Evolutionary conservation across 2,797 vertebrate species (phyloP).

Genomic region (Carapus acus): DNA sequence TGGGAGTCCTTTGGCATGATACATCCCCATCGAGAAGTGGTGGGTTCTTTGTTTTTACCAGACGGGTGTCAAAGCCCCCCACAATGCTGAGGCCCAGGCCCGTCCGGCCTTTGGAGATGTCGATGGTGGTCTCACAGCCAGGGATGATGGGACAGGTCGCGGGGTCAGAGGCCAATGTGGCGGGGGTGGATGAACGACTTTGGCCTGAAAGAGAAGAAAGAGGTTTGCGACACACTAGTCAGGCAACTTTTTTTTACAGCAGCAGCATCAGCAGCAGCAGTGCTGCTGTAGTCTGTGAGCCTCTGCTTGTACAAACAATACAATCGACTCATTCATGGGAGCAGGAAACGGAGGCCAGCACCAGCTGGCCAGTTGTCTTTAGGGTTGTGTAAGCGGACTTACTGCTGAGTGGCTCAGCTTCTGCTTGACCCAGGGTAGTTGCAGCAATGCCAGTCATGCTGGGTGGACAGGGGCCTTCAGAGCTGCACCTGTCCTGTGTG

Average conservation of each 20-base stretch:
- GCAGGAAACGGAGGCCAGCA: neutral
- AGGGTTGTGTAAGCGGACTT: conserved; percentile 48
- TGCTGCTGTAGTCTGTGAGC: neutral
- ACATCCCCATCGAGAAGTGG: neutral
- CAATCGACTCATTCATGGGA: neutral
- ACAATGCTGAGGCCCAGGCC: conserved; percentile 97
- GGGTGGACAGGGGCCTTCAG: conserved; percentile 44
- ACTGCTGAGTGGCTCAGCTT: conserved; percentile 78
- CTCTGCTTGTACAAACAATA: neutral
- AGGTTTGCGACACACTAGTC: neutral
- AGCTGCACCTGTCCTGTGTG: conserved; percentile 29
- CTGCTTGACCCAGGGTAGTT: conserved; percentile 49
- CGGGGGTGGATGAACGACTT: conserved; percentile 88
- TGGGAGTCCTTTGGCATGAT: neutral
- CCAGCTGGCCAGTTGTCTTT: neutral
- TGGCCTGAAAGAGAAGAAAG: conserved; percentile 60
- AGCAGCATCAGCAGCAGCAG: neutral
- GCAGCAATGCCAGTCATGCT: conserved; percentile 26
- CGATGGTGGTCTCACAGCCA: conserved; percentile 96
- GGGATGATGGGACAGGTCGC: conserved; percentile 94
- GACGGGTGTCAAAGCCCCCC: conserved; percentile 91
- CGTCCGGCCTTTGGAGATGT: conserved; percentile 92
- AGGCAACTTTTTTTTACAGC: neutral
- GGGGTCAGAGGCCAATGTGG: conserved; percentile 82
- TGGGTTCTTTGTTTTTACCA: conserved; percentile 74